Percentiles rank a stretch among this genome's conserved stretches.
phyloP scores from a whole-genome alignment of 2,888 invertebrate genomes.

The Lacanobia wlatinum region DNA sequence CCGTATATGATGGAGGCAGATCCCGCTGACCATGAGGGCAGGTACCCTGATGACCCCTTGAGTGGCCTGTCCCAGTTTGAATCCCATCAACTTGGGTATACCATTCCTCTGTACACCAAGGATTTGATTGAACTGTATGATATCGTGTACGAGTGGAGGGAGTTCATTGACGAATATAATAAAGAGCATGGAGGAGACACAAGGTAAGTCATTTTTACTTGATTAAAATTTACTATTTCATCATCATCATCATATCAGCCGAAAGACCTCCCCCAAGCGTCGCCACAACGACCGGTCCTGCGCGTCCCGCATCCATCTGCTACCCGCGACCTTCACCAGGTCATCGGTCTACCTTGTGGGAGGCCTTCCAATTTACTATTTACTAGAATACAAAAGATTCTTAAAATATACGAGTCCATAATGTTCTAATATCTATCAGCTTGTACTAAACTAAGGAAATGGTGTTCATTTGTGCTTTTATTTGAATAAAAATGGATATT shows the following conservation, averaged over 20 bases:
- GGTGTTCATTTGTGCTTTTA: background rate
- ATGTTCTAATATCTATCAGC: background rate
- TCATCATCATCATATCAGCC: too few relatives aligned
- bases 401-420: background rate
- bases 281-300: too few relatives aligned
- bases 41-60: constrained; percentile 89
- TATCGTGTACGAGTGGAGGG: constrained; percentile 90
- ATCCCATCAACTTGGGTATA: constrained; percentile 89
- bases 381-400: background rate
- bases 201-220: constrained; percentile 78
- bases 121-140: constrained; percentile 91
- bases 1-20: constrained; percentile 90
- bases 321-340: too few relatives aligned
- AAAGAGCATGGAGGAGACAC: constrained; percentile 81
- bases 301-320: too few relatives aligned
- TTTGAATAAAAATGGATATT: constrained; percentile 7
- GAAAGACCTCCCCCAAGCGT: too few relatives aligned
- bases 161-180: constrained; percentile 88
- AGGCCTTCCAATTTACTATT: too few relatives aligned
- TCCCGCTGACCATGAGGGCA: constrained; percentile 78
- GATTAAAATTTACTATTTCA: too few relatives aligned
- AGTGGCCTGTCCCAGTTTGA: constrained; percentile 84
- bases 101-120: constrained; percentile 92
- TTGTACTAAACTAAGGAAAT: background rate
- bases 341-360: too few relatives aligned